Evolutionary conservation across 2,113 vertebrate genomes (phyloP).

Genomic region (Sus scrofa): T2T-Sscrofa CM000820.6:82086001-82086500

Average conservation of each 20-base stretch:
- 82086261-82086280: background rate
- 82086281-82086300: background rate
- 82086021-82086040: slow-evolving; percentile 98
- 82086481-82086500: no score
- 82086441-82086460: no score
- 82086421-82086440: no score
- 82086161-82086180: background rate
- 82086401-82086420: no score
- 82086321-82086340: no score
- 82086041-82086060: slow-evolving; percentile 97
- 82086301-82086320: no score
- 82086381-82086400: no score
- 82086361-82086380: no score
- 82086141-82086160: background rate
- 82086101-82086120: slow-evolving; percentile 62
- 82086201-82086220: background rate
- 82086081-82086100: slow-evolving; percentile 92
- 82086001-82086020: slow-evolving; percentile 98
- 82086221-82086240: background rate
- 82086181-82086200: background rate
- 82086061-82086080: slow-evolving; percentile 93
- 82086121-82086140: background rate
- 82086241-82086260: background rate
- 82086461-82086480: no score
- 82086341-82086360: no score